These are phyloP conservation scores for Muscicapa adusta DNA, from an alignment of 2,113 vertebrate species.

Conservation along the genomic window DNA sequence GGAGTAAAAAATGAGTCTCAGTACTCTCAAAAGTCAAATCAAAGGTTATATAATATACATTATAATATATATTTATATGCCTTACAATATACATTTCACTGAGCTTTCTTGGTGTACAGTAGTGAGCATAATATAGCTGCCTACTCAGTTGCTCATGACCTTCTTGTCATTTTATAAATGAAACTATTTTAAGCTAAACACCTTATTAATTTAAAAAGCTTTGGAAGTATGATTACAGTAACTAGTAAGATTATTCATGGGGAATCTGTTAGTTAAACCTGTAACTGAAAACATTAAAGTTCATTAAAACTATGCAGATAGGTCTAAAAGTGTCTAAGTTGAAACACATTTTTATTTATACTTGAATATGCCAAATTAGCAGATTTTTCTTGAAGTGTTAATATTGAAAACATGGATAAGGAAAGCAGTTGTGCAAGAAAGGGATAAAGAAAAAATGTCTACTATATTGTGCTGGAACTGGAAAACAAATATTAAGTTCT, in stretches of 20 bases:
- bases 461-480: not conserved
- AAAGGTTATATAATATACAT: not conserved
- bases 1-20: not conserved
- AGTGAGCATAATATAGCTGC: not conserved
- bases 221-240: slow-evolving; percentile 40
- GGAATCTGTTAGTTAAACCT: slow-evolving; percentile 40
- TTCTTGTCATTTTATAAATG: slow-evolving; percentile 5
- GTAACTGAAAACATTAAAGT: slow-evolving; percentile 58
- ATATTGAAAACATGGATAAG: not conserved
- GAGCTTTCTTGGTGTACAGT: not conserved
- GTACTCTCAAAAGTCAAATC: not conserved
- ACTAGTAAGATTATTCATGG: slow-evolving; percentile 26
- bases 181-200: slow-evolving; percentile 49
- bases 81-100: not conserved
- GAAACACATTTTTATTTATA: slow-evolving; percentile 4
- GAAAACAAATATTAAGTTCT: not conserved
- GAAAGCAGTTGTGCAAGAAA: not conserved
- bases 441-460: not conserved
- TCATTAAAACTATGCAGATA: slow-evolving; percentile 41
- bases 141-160: not conserved
- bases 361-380: not conserved
- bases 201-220: slow-evolving; percentile 47
- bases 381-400: not conserved
- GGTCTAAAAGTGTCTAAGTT: slow-evolving; percentile 22
- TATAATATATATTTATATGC: not conserved